Conservation (phyloP, 2,888 invertebrate species). For the Tholera decimalis region DNA sequence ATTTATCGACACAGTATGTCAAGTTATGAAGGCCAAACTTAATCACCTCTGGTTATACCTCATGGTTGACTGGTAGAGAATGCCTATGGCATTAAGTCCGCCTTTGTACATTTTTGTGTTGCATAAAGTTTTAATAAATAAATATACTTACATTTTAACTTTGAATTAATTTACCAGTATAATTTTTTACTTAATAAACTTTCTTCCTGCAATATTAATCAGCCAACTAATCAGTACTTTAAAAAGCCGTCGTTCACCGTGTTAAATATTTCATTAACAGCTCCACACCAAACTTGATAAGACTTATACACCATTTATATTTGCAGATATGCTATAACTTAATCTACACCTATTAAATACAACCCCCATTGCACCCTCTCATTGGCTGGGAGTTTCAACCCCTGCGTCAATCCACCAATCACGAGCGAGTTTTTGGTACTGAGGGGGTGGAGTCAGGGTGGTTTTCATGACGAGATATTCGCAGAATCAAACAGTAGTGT, state of each 20-base stretch:
- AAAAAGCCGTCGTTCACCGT: conserved; percentile 59
- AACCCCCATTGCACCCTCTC: conserved; percentile 73
- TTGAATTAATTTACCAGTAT: not conserved
- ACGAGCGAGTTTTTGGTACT: conserved; percentile 69
- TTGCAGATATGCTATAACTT: conserved; percentile 86
- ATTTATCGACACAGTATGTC: not conserved
- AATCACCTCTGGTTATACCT: not conserved
- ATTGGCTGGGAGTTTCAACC: conserved; percentile 87
- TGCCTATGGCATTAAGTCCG: no score
- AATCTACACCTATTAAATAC: conserved; percentile 89
- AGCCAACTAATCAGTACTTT: conserved; percentile 43
- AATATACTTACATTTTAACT: no score
- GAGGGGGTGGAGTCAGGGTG: conserved; percentile 87
- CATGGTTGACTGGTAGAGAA: no score
- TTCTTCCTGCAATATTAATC: conserved; percentile 28
- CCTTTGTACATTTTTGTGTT: no score
- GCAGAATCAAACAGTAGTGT: conserved; percentile 83
- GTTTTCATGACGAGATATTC: conserved; percentile 84
- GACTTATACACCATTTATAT: conserved; percentile 86
- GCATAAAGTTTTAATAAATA: no score
- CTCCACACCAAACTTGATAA: conserved; percentile 77
- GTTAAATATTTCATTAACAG: conserved; percentile 81
- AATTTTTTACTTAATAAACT: conserved; percentile 6
- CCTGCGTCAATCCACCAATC: conserved; percentile 84
- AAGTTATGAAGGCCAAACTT: not conserved